phyloP scores from a whole-genome alignment of 2,888 invertebrate species.

The Leuctra nigra region DNA sequence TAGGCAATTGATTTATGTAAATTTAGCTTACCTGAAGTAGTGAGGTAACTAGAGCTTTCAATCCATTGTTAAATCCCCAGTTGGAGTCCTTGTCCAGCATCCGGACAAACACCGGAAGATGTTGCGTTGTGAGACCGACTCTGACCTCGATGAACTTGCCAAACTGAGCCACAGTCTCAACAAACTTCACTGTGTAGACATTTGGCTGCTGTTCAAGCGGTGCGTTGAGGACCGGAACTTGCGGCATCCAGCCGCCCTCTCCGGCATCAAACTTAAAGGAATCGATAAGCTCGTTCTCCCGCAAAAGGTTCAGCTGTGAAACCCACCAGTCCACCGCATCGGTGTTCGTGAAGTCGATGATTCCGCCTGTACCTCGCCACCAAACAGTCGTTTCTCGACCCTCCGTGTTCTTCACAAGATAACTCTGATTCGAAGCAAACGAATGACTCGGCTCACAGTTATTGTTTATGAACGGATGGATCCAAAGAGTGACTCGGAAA shows the following conservation, averaged over 20 bases:
- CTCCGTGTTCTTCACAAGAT: conserved; percentile 41
- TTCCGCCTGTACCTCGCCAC: conserved; percentile 51
- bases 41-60: conserved; percentile 64
- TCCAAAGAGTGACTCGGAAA: conserved; percentile 74
- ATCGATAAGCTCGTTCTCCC: conserved; percentile 57
- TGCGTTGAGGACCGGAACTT: conserved; percentile 51
- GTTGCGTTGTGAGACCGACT: conserved; percentile 63
- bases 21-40: conserved; percentile 55
- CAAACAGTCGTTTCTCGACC: conserved; percentile 38
- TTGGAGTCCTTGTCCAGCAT: conserved; percentile 72
- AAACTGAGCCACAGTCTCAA: conserved; percentile 50
- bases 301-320: conserved; percentile 50
- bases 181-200: conserved; percentile 49
- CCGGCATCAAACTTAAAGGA: conserved; percentile 80
- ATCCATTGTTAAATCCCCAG: conserved; percentile 48
- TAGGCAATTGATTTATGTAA: too few species aligned
- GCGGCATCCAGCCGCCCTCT: conserved; percentile 61
- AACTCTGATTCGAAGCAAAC: conserved; percentile 51
- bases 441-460: conserved; percentile 57
- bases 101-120: conserved; percentile 61
- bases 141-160: conserved; percentile 63
- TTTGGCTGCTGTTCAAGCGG: conserved; percentile 50
- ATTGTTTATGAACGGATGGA: conserved; percentile 78
- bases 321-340: conserved; percentile 49
- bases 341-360: conserved; percentile 67